Evolutionary conservation across 2,888 invertebrate species (phyloP).

Genomic region (Coremacera marginata): DNA sequence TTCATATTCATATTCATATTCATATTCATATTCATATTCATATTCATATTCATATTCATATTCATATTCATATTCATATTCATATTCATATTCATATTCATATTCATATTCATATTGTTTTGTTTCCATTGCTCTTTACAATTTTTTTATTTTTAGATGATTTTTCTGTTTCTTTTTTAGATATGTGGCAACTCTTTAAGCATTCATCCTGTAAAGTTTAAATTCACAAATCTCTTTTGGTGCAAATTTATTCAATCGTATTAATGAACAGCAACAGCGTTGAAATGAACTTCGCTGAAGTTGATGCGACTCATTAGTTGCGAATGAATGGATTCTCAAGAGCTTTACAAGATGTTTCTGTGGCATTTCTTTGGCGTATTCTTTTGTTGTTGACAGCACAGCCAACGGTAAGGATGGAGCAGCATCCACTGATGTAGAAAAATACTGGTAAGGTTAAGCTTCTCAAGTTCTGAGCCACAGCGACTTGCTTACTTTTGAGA

Average conservation of each 20-base stretch:
- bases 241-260: constrained; percentile 63
- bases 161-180: neutral
- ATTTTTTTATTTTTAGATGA: too few relatives aligned
- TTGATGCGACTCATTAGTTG: constrained; percentile 66
- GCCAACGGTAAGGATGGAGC: neutral
- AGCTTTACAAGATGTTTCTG: constrained; percentile 42
- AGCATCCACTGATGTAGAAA: constrained; percentile 10
- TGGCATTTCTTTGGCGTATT: neutral
- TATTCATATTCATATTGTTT: too few relatives aligned
- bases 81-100: too few relatives aligned
- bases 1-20: too few relatives aligned
- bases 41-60: too few relatives aligned
- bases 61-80: too few relatives aligned
- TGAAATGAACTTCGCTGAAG: constrained; percentile 52
- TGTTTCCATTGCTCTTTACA: too few relatives aligned
- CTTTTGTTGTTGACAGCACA: neutral
- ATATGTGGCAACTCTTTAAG: neutral
- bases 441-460: neutral
- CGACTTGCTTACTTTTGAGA: neutral
- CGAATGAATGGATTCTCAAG: constrained; percentile 63
- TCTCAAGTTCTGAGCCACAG: neutral
- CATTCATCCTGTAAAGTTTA: neutral
- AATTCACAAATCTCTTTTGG: constrained; percentile 38
- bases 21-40: too few relatives aligned
- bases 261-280: constrained; percentile 61